These are phyloP conservation scores for Epizoanthus scotinus DNA, from an alignment of 92 coral and sea anemone species.

Conservation along the genomic window DNA sequence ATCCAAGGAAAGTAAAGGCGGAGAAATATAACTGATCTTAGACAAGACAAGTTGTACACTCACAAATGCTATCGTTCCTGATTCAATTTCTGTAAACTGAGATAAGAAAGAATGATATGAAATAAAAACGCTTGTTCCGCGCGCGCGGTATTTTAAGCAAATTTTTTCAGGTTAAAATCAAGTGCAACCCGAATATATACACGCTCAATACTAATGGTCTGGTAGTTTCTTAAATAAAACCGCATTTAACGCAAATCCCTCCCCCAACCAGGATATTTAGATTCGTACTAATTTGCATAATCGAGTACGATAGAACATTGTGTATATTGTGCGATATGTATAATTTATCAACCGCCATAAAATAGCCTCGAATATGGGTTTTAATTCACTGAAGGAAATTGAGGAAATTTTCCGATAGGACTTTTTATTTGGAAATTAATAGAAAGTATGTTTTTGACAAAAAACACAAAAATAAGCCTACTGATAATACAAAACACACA, in stretches of 20 bases:
- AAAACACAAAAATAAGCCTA: background rate
- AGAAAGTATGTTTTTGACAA: constrained; percentile 20
- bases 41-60: constrained; percentile 8
- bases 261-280: constrained; percentile 27
- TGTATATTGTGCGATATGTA: constrained; percentile 10
- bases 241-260: constrained; percentile 32
- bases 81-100: constrained; percentile 4
- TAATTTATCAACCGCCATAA: constrained; percentile 19
- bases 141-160: constrained; percentile 22
- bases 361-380: constrained; percentile 24
- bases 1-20: background rate
- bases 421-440: constrained; percentile 16
- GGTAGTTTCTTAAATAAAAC: constrained; percentile 25
- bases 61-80: constrained; percentile 17
- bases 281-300: constrained; percentile 2
- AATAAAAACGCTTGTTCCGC: constrained; percentile 33
- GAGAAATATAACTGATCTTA: background rate
- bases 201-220: background rate
- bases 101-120: constrained; percentile 33
- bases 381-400: constrained; percentile 22
- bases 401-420: constrained; percentile 9
- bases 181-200: constrained; percentile 10
- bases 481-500: constrained; percentile 13
- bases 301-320: constrained; percentile 16
- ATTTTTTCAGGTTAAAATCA: constrained; percentile 19